phyloP scores from a whole-genome alignment of 2,113 vertebrate species.

The Xiphophorus couchianus region DNA sequence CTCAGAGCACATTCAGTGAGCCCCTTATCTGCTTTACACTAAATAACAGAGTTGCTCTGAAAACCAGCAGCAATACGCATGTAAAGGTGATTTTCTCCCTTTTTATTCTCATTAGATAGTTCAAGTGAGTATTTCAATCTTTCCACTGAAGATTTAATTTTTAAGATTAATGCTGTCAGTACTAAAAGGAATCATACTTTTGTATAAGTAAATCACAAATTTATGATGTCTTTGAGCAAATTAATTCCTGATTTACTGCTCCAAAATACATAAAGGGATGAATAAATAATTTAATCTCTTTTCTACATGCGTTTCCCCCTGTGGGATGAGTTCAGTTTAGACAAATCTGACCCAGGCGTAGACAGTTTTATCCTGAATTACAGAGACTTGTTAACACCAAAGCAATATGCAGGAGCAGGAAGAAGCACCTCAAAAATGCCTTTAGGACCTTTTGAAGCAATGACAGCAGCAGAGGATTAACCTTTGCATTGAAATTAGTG shows the following conservation, averaged over 20 bases:
- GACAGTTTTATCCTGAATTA: slow-evolving; percentile 4
- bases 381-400: slow-evolving; percentile 7
- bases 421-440: slow-evolving; percentile 12
- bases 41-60: background rate
- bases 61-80: slow-evolving; percentile 4
- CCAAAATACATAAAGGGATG: background rate
- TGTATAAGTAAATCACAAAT: background rate
- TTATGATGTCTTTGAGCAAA: background rate
- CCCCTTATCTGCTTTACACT: slow-evolving; percentile 35
- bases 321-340: background rate
- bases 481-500: slow-evolving; percentile 9
- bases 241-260: background rate
- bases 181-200: background rate
- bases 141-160: background rate
- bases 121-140: background rate
- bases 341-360: slow-evolving; percentile 8
- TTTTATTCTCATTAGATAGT: background rate
- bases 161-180: background rate
- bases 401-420: slow-evolving; percentile 7
- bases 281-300: slow-evolving; percentile 16
- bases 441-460: background rate
- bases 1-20: background rate
- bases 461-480: background rate
- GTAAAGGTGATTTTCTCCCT: background rate
- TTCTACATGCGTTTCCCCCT: background rate